Evolutionary conservation across 1,140 invertebrate genomes (phyloP), one percentile per base, ranked within the genome.

Genomic region (Heliconius melpomene): DNA sequence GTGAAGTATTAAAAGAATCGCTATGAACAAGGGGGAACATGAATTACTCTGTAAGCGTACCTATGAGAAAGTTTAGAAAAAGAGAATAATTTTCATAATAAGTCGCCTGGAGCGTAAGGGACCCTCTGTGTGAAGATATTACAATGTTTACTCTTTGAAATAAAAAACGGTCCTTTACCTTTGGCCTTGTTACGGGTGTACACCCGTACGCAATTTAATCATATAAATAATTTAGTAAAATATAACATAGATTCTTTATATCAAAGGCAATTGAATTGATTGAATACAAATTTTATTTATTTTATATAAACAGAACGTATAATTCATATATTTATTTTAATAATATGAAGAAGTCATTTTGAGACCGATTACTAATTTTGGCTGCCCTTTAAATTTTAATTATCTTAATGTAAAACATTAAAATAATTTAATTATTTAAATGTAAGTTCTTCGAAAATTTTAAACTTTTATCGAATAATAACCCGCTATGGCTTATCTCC

Each of bases 11-110:
- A 66, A 66, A 29, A 73, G 50, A 73, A 74, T 32, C 38, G 7
- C 38, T 54, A 79, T 74, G 74, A 79, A 74, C 72, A 74, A 46
- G 72, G 54, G 78, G 54, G 74, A 74, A 83, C 79, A 83, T 83
- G 80, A 83, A 81, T 81, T 78, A 83, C 74, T 77, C 74, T 77
- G 82, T 81, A 32, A 74, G 57, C 76, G 78, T 80, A 83, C 77
- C 72, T 79, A 46, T 79, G 72, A 72, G 8, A 50, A 70, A 79
- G 78, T 74, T 79, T 26, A 74, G 72, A 74, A 79, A 74, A 74
- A 52, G 78, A 70, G 54, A 79, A 78, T 78, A 46, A 78, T 78
- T 74, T 79, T 79, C 72, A 50, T 79, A 74, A 79, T 74, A 79
- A 79, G 72, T 60, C 78, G 78, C 78, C 78, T 74, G 32, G 36